Evolutionary conservation across 1,140 invertebrate genomes (phyloP), one percentile per base, ranked within the genome.

Genomic region (Prorops nasuta): DNA sequence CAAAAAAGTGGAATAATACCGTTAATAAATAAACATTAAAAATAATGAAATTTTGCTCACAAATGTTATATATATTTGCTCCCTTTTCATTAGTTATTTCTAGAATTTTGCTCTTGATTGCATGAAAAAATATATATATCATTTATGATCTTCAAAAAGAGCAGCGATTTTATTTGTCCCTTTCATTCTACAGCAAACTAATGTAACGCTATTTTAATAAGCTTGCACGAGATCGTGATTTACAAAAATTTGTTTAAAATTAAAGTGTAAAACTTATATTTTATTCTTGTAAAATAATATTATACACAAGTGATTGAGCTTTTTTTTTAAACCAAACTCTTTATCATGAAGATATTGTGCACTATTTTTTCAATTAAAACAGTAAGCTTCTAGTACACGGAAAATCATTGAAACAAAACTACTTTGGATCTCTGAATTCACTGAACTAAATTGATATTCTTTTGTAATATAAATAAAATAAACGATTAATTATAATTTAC

Each of bases 141-240:
- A 31, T 37, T 22, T 44, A 28, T 40, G n/a, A n/a, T n/a, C n/a
- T n/a, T n/a, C 44, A 34, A 40, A 42, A 37, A 46, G 48, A 63
- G 38, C 42, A 39, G 37, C 42, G 59, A 37, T 56, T 63, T 55
- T 53, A 66, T 48, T 32, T 61, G 57, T 49, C 54, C 60, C 51
- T 64, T 62, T 50, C 51, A 51, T 49, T 54, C 35, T 36, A 32
- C 58, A 49, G 53, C 54, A 36, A 56, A 58, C 39, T 58, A 49
- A n/a, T n/a, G n/a, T n/a, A n/a, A n/a, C n/a, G n/a, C n/a, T n/a
- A n/a, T n/a, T n/a, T n/a, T n/a, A n/a, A 35, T 51, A 59, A 14
- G 19, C 54, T 17, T 64, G 48, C 49, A 56, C 40, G 39, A 51
- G 51, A 50, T 49, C 51, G 20, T 31, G 58, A 51, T 45, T 37